Conservation (phyloP, 2,113 vertebrate genomes). For the Pteruthius melanotis region DNA sequence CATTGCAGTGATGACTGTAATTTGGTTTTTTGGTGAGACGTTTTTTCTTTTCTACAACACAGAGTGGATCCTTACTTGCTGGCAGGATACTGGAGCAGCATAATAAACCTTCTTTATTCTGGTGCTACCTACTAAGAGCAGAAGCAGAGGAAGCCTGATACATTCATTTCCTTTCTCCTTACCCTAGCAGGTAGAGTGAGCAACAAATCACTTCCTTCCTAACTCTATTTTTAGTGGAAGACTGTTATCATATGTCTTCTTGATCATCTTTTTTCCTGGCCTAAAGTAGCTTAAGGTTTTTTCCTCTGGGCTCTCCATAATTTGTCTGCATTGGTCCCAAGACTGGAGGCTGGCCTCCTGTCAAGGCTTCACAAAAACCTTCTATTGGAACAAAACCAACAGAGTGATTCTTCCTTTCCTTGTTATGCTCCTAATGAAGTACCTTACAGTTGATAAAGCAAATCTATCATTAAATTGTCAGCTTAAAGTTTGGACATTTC, state of each 20-base stretch:
- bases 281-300: background rate
- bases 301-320: background rate
- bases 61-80: background rate
- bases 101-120: background rate
- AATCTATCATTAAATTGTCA: background rate
- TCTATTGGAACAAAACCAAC: background rate
- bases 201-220: background rate
- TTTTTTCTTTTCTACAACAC: background rate
- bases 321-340: background rate
- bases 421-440: background rate
- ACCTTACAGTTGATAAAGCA: background rate
- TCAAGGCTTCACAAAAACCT: background rate
- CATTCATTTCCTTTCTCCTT: background rate
- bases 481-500: background rate
- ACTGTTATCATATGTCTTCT: background rate
- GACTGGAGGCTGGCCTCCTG: background rate
- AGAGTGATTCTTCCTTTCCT: background rate
- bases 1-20: background rate
- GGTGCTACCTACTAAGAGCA: background rate
- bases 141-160: background rate
- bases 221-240: background rate
- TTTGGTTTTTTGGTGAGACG: background rate
- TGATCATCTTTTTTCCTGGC: background rate
- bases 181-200: background rate
- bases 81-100: background rate